Conservation (phyloP, 2,797 vertebrate genomes). For the Halcyon badia region DNA sequence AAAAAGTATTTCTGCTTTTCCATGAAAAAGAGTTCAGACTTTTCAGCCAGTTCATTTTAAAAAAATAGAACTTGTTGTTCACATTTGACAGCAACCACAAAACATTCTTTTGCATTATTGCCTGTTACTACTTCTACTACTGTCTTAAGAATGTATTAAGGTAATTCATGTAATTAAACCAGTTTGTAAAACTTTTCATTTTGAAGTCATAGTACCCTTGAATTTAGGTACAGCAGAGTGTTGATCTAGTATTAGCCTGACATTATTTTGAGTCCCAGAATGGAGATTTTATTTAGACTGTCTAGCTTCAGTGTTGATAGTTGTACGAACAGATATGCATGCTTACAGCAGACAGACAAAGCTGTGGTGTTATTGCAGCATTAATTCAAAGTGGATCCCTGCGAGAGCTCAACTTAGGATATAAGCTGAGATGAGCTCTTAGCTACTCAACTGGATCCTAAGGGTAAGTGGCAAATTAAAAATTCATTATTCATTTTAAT, state of each 20-base stretch:
- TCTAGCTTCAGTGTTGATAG: not conserved
- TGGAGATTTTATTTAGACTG: not conserved
- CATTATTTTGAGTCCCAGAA: not conserved
- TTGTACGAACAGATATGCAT: not conserved
- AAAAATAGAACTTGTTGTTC: not conserved
- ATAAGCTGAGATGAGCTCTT: slow-evolving; percentile 75
- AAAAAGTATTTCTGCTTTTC: not conserved
- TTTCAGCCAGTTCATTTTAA: not conserved
- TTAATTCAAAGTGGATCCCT: slow-evolving; percentile 77
- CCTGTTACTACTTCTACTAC: not conserved
- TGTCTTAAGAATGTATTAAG: not conserved
- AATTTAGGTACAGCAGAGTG: not conserved
- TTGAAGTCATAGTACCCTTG: not conserved
- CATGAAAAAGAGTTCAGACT: not conserved
- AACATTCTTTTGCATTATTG: not conserved
- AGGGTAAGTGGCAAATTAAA: slow-evolving; percentile 81
- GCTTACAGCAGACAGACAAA: slow-evolving; percentile 60
- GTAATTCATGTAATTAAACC: not conserved
- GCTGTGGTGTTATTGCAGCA: slow-evolving; percentile 27
- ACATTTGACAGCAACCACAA: not conserved
- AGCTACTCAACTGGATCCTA: slow-evolving; percentile 71
- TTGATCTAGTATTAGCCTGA: not conserved
- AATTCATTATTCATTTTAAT: slow-evolving; percentile 81
- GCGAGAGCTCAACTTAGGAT: slow-evolving; percentile 68
- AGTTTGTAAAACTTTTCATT: not conserved